These are phyloP conservation scores for Cephus pulcher DNA, from an alignment of 2,888 invertebrate species.

Conservation along the genomic window DNA sequence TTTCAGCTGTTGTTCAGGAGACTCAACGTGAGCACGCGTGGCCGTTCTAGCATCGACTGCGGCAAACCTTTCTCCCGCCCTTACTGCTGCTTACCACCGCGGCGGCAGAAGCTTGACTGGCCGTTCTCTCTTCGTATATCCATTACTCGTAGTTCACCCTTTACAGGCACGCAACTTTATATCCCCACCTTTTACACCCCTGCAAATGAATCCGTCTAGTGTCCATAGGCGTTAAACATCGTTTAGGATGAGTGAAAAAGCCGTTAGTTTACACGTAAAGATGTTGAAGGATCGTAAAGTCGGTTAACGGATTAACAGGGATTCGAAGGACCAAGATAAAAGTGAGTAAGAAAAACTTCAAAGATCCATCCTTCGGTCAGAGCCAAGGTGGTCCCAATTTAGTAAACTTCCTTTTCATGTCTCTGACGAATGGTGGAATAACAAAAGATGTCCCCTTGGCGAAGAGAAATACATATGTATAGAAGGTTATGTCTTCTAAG, in stretches of 20 bases:
- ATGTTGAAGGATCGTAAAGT: not conserved
- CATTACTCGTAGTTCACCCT: not conserved
- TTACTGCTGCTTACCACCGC: not conserved
- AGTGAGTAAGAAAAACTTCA: not conserved
- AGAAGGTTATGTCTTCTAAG: not conserved
- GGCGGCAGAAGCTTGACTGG: slow-evolving; percentile 1
- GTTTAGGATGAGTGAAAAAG: not conserved
- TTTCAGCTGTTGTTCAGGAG: slow-evolving; percentile 4
- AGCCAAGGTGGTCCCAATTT: not conserved
- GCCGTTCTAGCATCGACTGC: not conserved
- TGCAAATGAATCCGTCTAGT: not conserved
- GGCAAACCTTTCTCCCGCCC: not conserved
- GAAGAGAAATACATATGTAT: not conserved
- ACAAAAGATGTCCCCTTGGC: not conserved
- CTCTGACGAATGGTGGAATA: not conserved
- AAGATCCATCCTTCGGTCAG: not conserved
- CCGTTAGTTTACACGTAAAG: not conserved
- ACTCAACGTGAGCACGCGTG: not conserved
- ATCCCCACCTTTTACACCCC: not conserved
- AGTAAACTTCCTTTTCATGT: not conserved
- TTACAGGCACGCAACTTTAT: not conserved
- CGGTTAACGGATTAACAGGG: not conserved
- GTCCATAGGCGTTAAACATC: not conserved
- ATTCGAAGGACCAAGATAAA: not conserved
- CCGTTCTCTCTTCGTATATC: not conserved